Percentiles rank a stretch among this genome's conserved stretches.
phyloP scores from a whole-genome alignment of 2,888 invertebrate genomes.

The Chouioia cunea region DNA sequence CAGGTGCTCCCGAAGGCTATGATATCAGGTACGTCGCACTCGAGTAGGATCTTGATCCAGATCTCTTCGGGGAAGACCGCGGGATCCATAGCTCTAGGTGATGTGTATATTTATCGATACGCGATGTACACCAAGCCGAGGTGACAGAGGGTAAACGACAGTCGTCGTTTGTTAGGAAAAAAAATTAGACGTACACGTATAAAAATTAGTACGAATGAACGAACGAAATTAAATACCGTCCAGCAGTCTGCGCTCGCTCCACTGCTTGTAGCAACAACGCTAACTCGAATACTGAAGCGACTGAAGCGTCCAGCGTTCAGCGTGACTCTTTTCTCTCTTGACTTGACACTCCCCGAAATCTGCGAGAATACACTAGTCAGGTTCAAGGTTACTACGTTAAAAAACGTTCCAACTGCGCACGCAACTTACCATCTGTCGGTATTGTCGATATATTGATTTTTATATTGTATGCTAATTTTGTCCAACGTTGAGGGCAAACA shows the following conservation, averaged over 20 bases:
- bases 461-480: too few species aligned
- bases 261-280: not conserved
- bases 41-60: constrained; percentile 67
- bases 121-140: not conserved
- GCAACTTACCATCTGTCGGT: constrained; percentile 46
- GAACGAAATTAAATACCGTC: not conserved
- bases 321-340: constrained; percentile 53
- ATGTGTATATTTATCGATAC: not conserved
- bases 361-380: constrained; percentile 59
- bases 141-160: too few species aligned
- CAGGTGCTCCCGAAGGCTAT: constrained; percentile 67
- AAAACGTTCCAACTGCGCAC: constrained; percentile 48
- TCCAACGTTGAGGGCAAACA: too few species aligned
- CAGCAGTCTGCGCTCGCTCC: constrained; percentile 13
- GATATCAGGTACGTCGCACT: constrained; percentile 67
- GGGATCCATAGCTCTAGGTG: constrained; percentile 63
- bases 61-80: constrained; percentile 67
- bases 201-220: too few species aligned
- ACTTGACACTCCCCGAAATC: constrained; percentile 64
- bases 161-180: too few species aligned
- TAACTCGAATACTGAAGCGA: constrained; percentile 54
- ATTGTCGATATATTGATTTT: not conserved
- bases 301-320: too few species aligned
- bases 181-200: too few species aligned
- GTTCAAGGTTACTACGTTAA: constrained; percentile 64